Evolutionary conservation across 2,888 invertebrate genomes (phyloP).

Genomic region (Girardia tigrina): DNA sequence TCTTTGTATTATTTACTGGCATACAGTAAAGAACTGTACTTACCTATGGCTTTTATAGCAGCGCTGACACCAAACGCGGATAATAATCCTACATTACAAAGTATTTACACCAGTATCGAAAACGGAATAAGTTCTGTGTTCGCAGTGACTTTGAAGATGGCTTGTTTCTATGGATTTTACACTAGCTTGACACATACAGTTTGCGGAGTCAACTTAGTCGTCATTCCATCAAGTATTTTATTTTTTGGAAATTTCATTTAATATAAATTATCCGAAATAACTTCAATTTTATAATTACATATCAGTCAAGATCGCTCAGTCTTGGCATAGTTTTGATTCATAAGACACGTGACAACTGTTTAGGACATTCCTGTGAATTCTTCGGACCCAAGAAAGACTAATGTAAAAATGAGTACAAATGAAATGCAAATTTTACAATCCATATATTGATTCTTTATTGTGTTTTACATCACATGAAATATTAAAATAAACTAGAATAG

Average conservation of each 20-base stretch:
- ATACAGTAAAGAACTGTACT: conserved; percentile 70
- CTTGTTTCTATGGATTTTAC: conserved; percentile 88
- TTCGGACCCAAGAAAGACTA: too few relatives aligned
- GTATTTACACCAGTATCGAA: conserved; percentile 51
- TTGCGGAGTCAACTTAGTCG: conserved; percentile 80
- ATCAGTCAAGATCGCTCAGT: too few relatives aligned
- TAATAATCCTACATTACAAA: conserved; percentile 39
- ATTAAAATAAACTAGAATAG: too few relatives aligned
- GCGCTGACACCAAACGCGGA: conserved; percentile 60
- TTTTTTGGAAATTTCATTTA: neutral
- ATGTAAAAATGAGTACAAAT: too few relatives aligned
- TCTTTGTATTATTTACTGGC: conserved; percentile 84
- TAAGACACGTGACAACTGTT: too few relatives aligned
- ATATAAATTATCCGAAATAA: too few relatives aligned
- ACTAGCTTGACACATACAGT: conserved; percentile 91
- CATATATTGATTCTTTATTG: too few relatives aligned
- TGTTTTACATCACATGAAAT: too few relatives aligned
- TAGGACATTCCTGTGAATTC: too few relatives aligned
- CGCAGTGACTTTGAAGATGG: conserved; percentile 86
- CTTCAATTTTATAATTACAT: too few relatives aligned
- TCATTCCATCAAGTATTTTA: conserved; percentile 68
- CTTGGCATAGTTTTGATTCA: too few relatives aligned
- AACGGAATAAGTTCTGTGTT: conserved; percentile 64
- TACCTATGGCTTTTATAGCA: conserved; percentile 75
- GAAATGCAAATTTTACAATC: too few relatives aligned